Evolutionary conservation across 2,113 vertebrate genomes (phyloP), one percentile per base, ranked within the genome.

Genomic region (Aptenodytes patagonicus): DNA sequence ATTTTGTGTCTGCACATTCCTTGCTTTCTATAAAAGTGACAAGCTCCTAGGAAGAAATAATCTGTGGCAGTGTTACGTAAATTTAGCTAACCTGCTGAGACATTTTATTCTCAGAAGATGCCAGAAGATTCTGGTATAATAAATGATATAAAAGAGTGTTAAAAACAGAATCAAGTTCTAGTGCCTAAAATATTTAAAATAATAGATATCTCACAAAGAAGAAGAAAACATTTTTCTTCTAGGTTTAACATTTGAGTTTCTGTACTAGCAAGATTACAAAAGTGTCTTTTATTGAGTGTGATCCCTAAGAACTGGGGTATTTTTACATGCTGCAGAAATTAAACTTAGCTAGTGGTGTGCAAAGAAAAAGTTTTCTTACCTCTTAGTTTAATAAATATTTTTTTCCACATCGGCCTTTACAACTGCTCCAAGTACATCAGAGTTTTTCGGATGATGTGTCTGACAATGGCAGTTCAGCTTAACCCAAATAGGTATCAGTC

Each of bases 41-140:
- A 93, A 75, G 38, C 32, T 91, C 47, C 60, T 78, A 40, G 80
- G 65, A 95, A 89, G n/a, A 95, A 83, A 89, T 95, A 8, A 81
- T 92, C 69, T 89, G 34, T 88, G 79, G 25, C 46, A 85, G 38
- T 66, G 25, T 78, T 84, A 92, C 20, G 46, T 89, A 95, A 97
- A 92, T 84, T 87, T 72, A 71, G 11, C 51, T 95, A 95, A 87
- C 72, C 69, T 76, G 65, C 83, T 82, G 65, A 76, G 83, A 87
- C 69, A 55, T 92, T 92, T 89, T 87, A 83, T 87, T 95, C 60
- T 83, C 42, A 36, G 68, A 93, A 71, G 70, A 61, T 13, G 3
- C 16, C 52, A 79, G 55, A 87, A 89, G 57, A 70, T 58, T 87
- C 60, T 54, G 31, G 12, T 46, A 19, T 64, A n/a, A 78, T 55